Evolutionary conservation across 2,888 invertebrate species (phyloP).

Genomic region (Subacronicta megacephala): DNA sequence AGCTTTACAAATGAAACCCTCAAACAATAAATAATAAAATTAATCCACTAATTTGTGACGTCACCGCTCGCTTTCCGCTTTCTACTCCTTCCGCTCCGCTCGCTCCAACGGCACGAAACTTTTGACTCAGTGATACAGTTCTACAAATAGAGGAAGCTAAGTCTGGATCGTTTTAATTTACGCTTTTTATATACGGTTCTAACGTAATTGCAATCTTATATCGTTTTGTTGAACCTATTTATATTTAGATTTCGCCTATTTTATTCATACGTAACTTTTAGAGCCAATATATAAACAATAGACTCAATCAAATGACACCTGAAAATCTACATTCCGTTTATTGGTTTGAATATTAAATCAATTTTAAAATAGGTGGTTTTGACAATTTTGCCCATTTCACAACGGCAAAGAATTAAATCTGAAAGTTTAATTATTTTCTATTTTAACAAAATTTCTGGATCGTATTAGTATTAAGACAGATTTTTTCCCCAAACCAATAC

Average conservation of each 20-base stretch:
- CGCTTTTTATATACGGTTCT: conserved; percentile 37
- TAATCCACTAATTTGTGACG: conserved; percentile 61
- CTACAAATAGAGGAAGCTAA: conserved; percentile 34
- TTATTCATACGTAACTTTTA: too few species aligned
- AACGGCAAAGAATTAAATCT: too few species aligned
- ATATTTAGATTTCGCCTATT: conserved; percentile 19
- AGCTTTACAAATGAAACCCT: conserved; percentile 34
- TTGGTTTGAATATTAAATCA: too few species aligned
- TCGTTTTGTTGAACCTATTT: conserved; percentile 19
- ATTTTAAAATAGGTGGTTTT: too few species aligned
- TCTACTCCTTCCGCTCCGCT: conserved; percentile 18
- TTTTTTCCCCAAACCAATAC: too few species aligned
- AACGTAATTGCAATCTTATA: conserved; percentile 26
- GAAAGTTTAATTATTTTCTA: too few species aligned
- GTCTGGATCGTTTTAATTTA: conserved; percentile 49
- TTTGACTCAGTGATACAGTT: conserved; percentile 35
- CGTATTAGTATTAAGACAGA: too few species aligned
- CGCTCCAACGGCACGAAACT: conserved; percentile 30
- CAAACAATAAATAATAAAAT: conserved; percentile 57
- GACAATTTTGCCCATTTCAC: too few species aligned
- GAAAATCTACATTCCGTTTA: too few species aligned
- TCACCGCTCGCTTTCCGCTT: conserved; percentile 38
- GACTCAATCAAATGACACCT: too few species aligned
- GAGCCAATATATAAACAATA: too few species aligned
- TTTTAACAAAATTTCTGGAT: too few species aligned